Evolutionary conservation across 2,797 vertebrate genomes (phyloP).

Genomic region (Arrhamphus sclerolepis): DNA sequence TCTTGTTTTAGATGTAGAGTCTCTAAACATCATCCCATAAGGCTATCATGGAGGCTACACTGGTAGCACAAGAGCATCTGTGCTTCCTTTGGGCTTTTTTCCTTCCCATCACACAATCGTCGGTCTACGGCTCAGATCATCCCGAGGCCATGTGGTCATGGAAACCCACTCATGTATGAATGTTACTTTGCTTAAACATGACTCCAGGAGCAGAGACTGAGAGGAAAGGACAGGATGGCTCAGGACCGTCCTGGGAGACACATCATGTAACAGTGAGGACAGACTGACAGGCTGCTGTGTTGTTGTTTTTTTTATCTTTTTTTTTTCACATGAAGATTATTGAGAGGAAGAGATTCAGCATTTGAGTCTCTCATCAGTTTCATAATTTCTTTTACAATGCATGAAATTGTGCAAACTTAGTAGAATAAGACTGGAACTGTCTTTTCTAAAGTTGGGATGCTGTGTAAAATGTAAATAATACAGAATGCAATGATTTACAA

Average conservation of each 20-base stretch:
- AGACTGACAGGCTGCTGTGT: neutral
- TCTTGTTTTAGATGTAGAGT: slow-evolving; percentile 51
- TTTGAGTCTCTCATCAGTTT: slow-evolving; percentile 18
- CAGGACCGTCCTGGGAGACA: slow-evolving; percentile 57
- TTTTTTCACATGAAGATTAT: neutral
- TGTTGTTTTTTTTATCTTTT: slow-evolving; percentile 19
- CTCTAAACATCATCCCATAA: slow-evolving; percentile 54
- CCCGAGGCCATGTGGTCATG: slow-evolving; percentile 72
- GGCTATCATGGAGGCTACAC: slow-evolving; percentile 57
- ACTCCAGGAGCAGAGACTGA: slow-evolving; percentile 68
- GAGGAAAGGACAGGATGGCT: slow-evolving; percentile 55
- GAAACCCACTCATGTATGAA: slow-evolving; percentile 81
- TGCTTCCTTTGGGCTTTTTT: slow-evolving; percentile 61
- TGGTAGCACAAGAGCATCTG: slow-evolving; percentile 76
- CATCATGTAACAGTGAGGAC: slow-evolving; percentile 34
- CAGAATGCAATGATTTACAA: no score
- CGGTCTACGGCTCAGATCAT: slow-evolving; percentile 66
- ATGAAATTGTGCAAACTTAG: no score
- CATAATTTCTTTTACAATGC: neutral
- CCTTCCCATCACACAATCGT: slow-evolving; percentile 70
- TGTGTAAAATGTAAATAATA: no score
- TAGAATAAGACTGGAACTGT: no score
- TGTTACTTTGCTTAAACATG: slow-evolving; percentile 77
- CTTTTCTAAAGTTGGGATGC: no score
- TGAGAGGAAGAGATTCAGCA: slow-evolving; percentile 10